Conservation (phyloP, 2,888 invertebrate species). For the Volucella inanis region DNA sequence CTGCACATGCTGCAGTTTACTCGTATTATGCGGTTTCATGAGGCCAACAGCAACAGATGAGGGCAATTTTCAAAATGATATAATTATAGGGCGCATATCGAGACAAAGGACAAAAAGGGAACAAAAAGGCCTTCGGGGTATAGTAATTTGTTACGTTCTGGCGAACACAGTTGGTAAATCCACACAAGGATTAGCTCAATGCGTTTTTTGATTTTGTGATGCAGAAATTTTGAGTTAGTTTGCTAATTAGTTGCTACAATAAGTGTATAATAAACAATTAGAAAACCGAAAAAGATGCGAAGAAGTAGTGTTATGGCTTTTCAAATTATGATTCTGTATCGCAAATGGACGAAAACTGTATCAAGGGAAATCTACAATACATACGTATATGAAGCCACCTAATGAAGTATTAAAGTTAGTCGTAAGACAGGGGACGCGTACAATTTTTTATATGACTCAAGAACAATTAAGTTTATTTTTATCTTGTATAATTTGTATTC, state of each 20-base stretch:
- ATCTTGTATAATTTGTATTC: no score
- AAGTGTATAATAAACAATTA: no score
- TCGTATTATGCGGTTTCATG: slow-evolving; percentile 47
- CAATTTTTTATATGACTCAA: no score
- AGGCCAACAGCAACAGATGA: slow-evolving; percentile 78
- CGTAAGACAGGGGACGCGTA: no score
- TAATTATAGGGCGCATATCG: slow-evolving; percentile 80
- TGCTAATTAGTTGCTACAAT: slow-evolving; percentile 38
- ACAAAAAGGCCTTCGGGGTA: slow-evolving; percentile 55
- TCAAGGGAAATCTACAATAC: no score
- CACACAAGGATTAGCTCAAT: slow-evolving; percentile 50
- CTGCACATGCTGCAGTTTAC: slow-evolving; percentile 60
- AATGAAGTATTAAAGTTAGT: no score
- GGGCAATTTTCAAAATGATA: slow-evolving; percentile 82
- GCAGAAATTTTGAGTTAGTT: slow-evolving; percentile 23
- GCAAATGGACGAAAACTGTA: no score
- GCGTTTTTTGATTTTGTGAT: slow-evolving; percentile 40
- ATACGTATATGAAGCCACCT: no score
- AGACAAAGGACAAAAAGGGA: slow-evolving; percentile 58
- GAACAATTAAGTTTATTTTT: no score
- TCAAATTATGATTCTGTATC: no score
- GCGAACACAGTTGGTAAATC: slow-evolving; percentile 39
- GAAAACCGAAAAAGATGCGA: no score
- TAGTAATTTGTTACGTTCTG: slow-evolving; percentile 57
- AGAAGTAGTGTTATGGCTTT: no score